Conservation (phyloP, 1,140 invertebrate species). For the Drosophila azteca region DNA sequence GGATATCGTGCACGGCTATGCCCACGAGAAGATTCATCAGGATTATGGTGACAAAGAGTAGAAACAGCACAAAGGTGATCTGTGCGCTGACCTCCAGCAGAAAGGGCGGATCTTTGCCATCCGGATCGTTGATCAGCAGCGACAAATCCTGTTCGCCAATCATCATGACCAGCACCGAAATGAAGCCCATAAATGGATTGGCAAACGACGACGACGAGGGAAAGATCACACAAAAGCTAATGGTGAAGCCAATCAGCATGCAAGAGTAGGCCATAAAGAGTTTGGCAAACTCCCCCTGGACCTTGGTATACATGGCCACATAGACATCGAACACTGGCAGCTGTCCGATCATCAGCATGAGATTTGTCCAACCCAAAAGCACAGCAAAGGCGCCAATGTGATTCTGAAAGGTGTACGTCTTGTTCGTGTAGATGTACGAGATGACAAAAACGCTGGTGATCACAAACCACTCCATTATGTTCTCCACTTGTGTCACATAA, state of each 20-base stretch:
- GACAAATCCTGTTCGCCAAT: constrained; percentile 92
- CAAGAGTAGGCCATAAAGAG: constrained; percentile 92
- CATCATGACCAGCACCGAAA: constrained; percentile 95
- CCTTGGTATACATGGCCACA: constrained; percentile 93
- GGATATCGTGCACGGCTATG: constrained; percentile 92
- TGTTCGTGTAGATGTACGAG: constrained; percentile 90
- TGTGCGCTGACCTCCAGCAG: constrained; percentile 89
- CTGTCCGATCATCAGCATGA: constrained; percentile 94
- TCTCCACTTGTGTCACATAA: constrained; percentile 92
- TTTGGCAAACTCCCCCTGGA: constrained; percentile 93
- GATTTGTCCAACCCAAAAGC: constrained; percentile 92
- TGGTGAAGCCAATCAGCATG: constrained; percentile 92
- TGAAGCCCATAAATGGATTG: constrained; percentile 90
- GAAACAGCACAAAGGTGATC: constrained; percentile 89
- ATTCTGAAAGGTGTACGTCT: constrained; percentile 92
- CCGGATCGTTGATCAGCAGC: constrained; percentile 87
- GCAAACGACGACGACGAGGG: constrained; percentile 91
- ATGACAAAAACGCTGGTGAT: constrained; percentile 92
- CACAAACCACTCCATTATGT: constrained; percentile 93
- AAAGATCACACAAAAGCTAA: constrained; percentile 94
- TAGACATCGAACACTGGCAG: constrained; percentile 93
- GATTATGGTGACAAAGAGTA: constrained; percentile 91
- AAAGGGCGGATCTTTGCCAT: constrained; percentile 86
- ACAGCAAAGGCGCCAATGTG: constrained; percentile 89
- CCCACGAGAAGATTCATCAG: constrained; percentile 92